Evolutionary conservation across 2,888 invertebrate genomes (phyloP).

Genomic region (Hypomecis punctinalis): DNA sequence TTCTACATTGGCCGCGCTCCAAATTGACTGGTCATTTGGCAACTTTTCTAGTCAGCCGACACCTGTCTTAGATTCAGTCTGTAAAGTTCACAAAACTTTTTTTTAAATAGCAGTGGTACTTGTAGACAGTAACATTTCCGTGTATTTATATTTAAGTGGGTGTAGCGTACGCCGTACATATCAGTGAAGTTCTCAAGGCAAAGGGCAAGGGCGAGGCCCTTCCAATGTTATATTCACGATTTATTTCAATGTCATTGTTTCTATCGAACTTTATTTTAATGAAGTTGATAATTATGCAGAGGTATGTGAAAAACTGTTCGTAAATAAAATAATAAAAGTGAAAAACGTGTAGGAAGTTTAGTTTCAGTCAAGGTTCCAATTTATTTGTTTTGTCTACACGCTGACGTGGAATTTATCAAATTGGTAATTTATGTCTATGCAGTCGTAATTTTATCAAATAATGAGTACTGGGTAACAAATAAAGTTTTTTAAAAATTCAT

Average conservation of each 20-base stretch:
- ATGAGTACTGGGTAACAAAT: no score
- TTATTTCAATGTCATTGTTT: conserved; percentile 29
- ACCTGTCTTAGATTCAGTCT: conserved; percentile 71
- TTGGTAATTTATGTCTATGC: conserved; percentile 3
- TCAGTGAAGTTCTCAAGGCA: conserved; percentile 46
- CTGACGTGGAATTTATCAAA: conserved; percentile 5
- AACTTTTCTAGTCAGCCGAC: conserved; percentile 63
- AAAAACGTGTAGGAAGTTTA: conserved; percentile 24
- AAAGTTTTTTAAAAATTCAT: no score
- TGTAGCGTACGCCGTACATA: conserved; percentile 36
- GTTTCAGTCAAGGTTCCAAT: conserved; percentile 21
- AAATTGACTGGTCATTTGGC: conserved; percentile 77
- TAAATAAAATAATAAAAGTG: conserved; percentile 21
- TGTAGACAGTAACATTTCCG: conserved; percentile 39
- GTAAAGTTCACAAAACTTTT: conserved; percentile 54
- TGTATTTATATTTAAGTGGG: conserved; percentile 23
- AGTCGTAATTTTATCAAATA: neutral
- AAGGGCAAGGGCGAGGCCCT: conserved; percentile 60
- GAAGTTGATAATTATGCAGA: conserved; percentile 25
- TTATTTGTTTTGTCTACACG: conserved; percentile 29
- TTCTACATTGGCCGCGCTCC: conserved; percentile 63
- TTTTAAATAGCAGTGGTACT: conserved; percentile 11
- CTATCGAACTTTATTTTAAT: conserved; percentile 16
- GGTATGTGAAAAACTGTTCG: conserved; percentile 21
- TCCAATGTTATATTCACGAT: conserved; percentile 29